Conservation (phyloP, 1,140 invertebrate genomes). For the Eufriesea mexicana region DNA sequence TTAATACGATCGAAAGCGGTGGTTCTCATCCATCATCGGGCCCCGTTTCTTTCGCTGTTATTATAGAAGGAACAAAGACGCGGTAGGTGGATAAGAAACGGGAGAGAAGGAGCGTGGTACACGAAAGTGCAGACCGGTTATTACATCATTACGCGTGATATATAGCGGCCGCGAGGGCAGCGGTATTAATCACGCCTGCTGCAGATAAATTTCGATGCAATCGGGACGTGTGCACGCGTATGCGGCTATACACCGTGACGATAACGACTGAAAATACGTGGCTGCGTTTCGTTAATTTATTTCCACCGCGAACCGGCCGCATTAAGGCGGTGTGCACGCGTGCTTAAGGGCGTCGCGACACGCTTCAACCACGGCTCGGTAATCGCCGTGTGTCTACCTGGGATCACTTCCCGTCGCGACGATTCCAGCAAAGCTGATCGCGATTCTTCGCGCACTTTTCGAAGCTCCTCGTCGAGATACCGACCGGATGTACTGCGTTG, state of each 20-base stretch:
- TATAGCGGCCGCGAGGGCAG: conserved; percentile 36
- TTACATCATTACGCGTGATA: conserved; percentile 65
- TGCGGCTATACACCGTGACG: conserved; percentile 30
- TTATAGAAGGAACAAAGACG: conserved; percentile 33
- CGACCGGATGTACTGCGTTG: too few relatives aligned
- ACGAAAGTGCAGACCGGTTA: conserved; percentile 56
- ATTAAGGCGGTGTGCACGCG: conserved; percentile 8
- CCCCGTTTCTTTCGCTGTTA: conserved; percentile 48
- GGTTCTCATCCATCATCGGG: conserved; percentile 49
- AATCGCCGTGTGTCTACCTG: conserved; percentile 6
- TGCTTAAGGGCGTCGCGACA: background rate
- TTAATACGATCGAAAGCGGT: conserved; percentile 46
- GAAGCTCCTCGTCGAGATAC: background rate
- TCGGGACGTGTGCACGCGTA: conserved; percentile 48
- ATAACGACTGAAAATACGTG: conserved; percentile 58
- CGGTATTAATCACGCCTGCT: conserved; percentile 56
- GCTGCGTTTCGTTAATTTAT: conserved; percentile 57
- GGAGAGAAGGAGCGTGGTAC: background rate
- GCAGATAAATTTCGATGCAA: conserved; percentile 63
- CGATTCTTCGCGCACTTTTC: background rate
- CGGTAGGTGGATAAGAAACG: conserved; percentile 29
- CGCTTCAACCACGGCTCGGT: conserved; percentile 15
- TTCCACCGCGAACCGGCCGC: conserved; percentile 15
- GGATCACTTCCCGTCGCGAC: too few relatives aligned
- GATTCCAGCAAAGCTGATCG: too few relatives aligned